Evolutionary conservation across 2,888 invertebrate species (phyloP), one percentile per base, ranked within the genome.

Genomic region (Meganola albula): DNA sequence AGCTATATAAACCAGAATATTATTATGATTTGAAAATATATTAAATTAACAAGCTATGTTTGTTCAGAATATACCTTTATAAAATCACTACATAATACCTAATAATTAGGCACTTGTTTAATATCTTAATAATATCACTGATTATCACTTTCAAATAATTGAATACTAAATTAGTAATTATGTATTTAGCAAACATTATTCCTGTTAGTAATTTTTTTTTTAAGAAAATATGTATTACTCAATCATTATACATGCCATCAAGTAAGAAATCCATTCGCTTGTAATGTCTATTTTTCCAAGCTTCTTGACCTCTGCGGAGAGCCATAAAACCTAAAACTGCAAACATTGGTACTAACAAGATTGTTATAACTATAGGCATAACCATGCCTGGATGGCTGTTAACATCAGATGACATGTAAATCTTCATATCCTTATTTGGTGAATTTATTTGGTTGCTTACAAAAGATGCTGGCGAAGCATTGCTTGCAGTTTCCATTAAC

Each of bases 161-260:
- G 3, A 14, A 26, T 20, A 20, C 20, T n/a, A 20, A 20, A 20
- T n/a, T 16, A 16, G 16, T n/a, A 27, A 8, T 21, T 11, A 28
- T 9, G 20, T 21, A 12, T 16, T 6, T 16, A 16, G 6, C 16
- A 16, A 6, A n/a, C n/a, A n/a, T n/a, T n/a, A n/a, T n/a, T n/a
- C n/a, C n/a, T n/a, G n/a, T n/a, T n/a, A n/a, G n/a, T n/a, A n/a
- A n/a, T n/a, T n/a, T n/a, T n/a, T n/a, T n/a, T n/a, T n/a, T n/a
- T n/a, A n/a, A n/a, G n/a, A n/a, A n/a, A n/a, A n/a, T n/a, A n/a
- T n/a, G 4, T 20, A n/a, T 5, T n/a, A 20, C 8, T 63, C 74
- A 93, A 64, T 93, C 93, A 78, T 94, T 94, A 63, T 95, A 95
- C 92, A 95, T 94, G 55, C 95, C 95, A 74, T 95, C 95, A 34